phyloP scores from a whole-genome alignment of 2,888 invertebrate genomes.

The Diadegma fenestrale region DNA sequence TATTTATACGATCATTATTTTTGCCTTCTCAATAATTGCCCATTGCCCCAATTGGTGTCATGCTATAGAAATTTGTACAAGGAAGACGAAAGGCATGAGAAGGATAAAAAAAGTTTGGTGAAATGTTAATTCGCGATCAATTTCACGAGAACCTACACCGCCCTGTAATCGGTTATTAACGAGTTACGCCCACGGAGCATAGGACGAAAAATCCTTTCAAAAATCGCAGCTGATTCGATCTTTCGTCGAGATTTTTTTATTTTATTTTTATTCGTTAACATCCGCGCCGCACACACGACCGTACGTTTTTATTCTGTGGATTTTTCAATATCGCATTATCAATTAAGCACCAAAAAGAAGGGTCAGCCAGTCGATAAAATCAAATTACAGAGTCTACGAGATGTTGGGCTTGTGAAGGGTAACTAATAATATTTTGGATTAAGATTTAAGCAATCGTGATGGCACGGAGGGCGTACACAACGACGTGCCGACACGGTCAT shows the following conservation, averaged over 20 bases:
- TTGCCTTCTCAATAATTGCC: slow-evolving; percentile 14
- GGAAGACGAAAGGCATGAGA: background rate
- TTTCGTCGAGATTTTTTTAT: slow-evolving; percentile 27
- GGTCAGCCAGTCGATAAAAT: slow-evolving; percentile 39
- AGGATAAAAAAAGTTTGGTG: slow-evolving; percentile 25
- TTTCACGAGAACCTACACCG: slow-evolving; percentile 72
- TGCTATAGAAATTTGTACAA: slow-evolving; percentile 34
- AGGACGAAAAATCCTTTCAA: slow-evolving; percentile 21
- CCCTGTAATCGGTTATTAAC: slow-evolving; percentile 77
- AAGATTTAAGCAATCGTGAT: slow-evolving; percentile 62
- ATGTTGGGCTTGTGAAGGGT: slow-evolving; percentile 29
- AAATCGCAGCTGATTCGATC: slow-evolving; percentile 45
- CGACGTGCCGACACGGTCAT: slow-evolving; percentile 59
- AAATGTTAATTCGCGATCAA: slow-evolving; percentile 76
- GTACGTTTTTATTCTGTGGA: background rate
- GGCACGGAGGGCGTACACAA: slow-evolving; percentile 53
- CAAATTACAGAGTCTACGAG: slow-evolving; percentile 58
- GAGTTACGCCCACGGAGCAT: slow-evolving; percentile 68
- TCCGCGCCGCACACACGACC: slow-evolving; percentile 20
- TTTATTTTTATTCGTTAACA: slow-evolving; percentile 12
- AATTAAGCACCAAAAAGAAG: slow-evolving; percentile 47
- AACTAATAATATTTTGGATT: slow-evolving; percentile 59
- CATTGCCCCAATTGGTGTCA: slow-evolving; percentile 7
- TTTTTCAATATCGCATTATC: slow-evolving; percentile 63
- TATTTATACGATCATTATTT: slow-evolving; percentile 22